Conservation (phyloP, 53 echinoderm and acorn worm species). For the Temnopleurus reevesii region DNA sequence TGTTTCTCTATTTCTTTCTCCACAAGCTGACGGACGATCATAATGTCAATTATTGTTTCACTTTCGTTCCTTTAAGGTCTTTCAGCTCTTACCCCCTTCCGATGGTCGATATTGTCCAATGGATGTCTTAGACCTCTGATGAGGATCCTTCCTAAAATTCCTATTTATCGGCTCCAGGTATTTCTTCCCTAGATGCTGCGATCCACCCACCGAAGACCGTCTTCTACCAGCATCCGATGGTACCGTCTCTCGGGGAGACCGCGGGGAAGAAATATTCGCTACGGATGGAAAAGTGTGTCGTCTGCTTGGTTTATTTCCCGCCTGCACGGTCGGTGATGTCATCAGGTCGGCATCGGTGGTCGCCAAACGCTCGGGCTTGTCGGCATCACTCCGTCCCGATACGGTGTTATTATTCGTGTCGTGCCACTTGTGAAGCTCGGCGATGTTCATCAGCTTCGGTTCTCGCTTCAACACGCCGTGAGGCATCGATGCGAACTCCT, state of each 20-base stretch:
- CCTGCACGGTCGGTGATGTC: background rate
- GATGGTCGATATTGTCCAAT: background rate
- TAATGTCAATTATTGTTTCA: no score
- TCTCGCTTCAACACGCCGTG: conserved; percentile 23
- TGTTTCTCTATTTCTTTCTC: no score
- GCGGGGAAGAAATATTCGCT: background rate
- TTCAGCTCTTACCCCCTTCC: background rate
- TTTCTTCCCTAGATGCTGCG: background rate
- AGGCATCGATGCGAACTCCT: conserved; percentile 40
- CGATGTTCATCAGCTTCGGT: conserved; percentile 45
- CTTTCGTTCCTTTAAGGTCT: no score
- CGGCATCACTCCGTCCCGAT: background rate
- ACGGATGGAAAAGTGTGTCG: conserved; percentile 39
- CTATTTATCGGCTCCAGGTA: conserved; percentile 19
- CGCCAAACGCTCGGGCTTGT: background rate
- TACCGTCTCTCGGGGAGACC: background rate
- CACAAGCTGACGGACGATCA: no score
- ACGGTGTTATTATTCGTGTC: background rate
- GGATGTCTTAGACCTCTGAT: conserved; percentile 12
- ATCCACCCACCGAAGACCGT: background rate
- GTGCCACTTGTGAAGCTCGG: conserved; percentile 36
- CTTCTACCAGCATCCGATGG: background rate
- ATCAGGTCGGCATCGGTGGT: background rate
- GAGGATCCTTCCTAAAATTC: background rate
- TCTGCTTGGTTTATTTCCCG: background rate